A percentile compares a stretch with the other conserved stretches of the same genome.
These are phyloP conservation scores for Linyphia triangularis DNA, from an alignment of 2,888 invertebrate species.

Conservation along the genomic window DNA sequence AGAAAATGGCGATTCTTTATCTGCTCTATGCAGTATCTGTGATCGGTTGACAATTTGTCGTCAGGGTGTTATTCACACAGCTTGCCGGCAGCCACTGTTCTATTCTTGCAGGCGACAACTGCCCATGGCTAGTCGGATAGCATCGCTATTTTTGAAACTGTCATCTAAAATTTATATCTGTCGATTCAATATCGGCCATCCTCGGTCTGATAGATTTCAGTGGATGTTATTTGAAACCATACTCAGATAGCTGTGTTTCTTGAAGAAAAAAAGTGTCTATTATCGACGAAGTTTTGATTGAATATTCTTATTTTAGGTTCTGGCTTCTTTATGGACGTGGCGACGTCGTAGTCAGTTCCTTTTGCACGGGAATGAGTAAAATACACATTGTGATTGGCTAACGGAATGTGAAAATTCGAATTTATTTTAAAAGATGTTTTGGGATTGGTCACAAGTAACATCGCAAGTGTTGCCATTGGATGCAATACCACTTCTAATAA, in stretches of 20 bases:
- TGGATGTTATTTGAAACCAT: constrained; percentile 6
- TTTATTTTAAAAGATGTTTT: too few species aligned
- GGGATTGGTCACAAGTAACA: too few species aligned
- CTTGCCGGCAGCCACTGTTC: constrained; percentile 30
- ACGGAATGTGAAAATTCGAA: too few species aligned
- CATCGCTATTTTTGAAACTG: constrained; percentile 50
- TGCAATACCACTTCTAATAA: too few species aligned
- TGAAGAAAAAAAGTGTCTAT: too few species aligned
- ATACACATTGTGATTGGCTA: too few species aligned
- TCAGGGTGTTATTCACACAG: constrained; percentile 52
- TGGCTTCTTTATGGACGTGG: too few species aligned
- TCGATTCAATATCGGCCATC: constrained; percentile 35
- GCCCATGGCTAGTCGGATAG: constrained; percentile 62
- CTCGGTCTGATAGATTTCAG: constrained; percentile 10
- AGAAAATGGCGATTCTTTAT: constrained; percentile 65
- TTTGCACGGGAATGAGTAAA: too few species aligned
- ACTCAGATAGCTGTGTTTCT: not conserved
- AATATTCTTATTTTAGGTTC: too few species aligned
- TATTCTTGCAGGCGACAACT: constrained; percentile 50
- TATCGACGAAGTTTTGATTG: too few species aligned
- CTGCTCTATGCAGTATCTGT: constrained; percentile 65
- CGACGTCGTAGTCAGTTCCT: too few species aligned
- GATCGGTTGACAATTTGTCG: constrained; percentile 74
- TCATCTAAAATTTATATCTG: constrained; percentile 61
- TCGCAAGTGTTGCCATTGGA: too few species aligned